These are phyloP conservation scores for Trichomycterus rosablanca DNA, from an alignment of 2,113 vertebrate genomes.

Conservation along the genomic window DNA sequence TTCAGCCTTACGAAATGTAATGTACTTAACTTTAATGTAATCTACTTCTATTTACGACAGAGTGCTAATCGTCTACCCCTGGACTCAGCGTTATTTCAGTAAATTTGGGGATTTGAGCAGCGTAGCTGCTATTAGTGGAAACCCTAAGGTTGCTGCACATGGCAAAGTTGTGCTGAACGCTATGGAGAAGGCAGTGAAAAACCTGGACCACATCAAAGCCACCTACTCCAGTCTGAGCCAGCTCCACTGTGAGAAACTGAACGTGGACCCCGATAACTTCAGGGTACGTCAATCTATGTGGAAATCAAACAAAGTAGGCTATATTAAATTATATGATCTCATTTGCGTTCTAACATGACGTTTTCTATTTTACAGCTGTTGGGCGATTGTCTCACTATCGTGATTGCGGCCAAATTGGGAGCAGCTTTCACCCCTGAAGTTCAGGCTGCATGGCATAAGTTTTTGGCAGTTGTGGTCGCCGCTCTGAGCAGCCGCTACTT, in stretches of 20 bases:
- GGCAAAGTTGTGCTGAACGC: constrained; percentile 66
- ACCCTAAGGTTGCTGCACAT: constrained; percentile 52
- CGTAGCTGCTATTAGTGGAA: constrained; percentile 55
- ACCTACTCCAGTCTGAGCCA: constrained; percentile 65
- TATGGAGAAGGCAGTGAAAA: constrained; percentile 61
- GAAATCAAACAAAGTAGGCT: background rate
- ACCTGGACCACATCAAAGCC: constrained; percentile 57
- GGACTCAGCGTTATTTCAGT: constrained; percentile 77
- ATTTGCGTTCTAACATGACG: background rate
- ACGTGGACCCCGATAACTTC: constrained; percentile 81
- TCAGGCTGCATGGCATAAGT: constrained; percentile 47
- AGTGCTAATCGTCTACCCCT: constrained; percentile 67
- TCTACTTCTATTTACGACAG: constrained; percentile 25
- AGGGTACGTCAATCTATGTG: constrained; percentile 55
- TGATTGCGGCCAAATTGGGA: constrained; percentile 31
- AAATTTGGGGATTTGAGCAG: constrained; percentile 70
- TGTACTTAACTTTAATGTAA: too few species aligned
- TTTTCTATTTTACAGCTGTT: constrained; percentile 33
- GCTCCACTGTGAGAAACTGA: constrained; percentile 73
- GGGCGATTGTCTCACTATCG: constrained; percentile 42
- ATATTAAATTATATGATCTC: background rate
- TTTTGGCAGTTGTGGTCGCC: constrained; percentile 30
- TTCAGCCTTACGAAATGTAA: background rate
- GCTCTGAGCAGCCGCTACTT: background rate
- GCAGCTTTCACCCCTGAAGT: constrained; percentile 31